A percentile compares a stretch with the other conserved stretches of the same genome.
These are phyloP conservation scores for Polyommatus iphigenia DNA, from an alignment of 2,888 invertebrate genomes.

Conservation along the genomic window DNA sequence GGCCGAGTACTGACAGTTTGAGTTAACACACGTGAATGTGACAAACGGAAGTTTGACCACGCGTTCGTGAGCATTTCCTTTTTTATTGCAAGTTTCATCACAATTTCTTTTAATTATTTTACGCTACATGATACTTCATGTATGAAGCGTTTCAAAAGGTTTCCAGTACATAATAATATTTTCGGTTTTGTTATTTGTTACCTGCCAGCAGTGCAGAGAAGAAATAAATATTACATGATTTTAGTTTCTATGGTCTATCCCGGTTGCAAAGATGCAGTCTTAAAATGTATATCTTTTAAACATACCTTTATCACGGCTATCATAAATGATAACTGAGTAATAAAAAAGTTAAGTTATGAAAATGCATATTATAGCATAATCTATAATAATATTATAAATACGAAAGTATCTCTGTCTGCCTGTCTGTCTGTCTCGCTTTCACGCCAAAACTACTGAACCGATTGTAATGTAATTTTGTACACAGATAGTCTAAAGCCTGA, in stretches of 20 bases:
- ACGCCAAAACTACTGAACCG: too few relatives aligned
- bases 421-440: too few relatives aligned
- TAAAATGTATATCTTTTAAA: neutral
- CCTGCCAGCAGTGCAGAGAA: conserved; percentile 16
- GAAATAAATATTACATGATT: neutral
- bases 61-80: conserved; percentile 54
- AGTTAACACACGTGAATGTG: conserved; percentile 56
- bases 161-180: neutral
- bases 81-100: conserved; percentile 29
- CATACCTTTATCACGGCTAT: too few relatives aligned
- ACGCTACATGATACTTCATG: neutral
- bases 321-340: too few relatives aligned
- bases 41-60: conserved; percentile 55
- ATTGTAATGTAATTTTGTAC: too few relatives aligned
- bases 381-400: too few relatives aligned
- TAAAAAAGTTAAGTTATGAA: too few relatives aligned
- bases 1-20: conserved; percentile 6
- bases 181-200: conserved; percentile 7
- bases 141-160: neutral
- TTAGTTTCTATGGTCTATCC: neutral
- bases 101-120: conserved; percentile 28
- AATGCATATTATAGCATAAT: too few relatives aligned
- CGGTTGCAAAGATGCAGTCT: neutral
- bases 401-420: too few relatives aligned
- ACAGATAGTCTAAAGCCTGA: too few relatives aligned